Evolutionary conservation across 2,113 vertebrate genomes (phyloP).

Genomic region (Sinocyclocheilus anophthalmus): DNA sequence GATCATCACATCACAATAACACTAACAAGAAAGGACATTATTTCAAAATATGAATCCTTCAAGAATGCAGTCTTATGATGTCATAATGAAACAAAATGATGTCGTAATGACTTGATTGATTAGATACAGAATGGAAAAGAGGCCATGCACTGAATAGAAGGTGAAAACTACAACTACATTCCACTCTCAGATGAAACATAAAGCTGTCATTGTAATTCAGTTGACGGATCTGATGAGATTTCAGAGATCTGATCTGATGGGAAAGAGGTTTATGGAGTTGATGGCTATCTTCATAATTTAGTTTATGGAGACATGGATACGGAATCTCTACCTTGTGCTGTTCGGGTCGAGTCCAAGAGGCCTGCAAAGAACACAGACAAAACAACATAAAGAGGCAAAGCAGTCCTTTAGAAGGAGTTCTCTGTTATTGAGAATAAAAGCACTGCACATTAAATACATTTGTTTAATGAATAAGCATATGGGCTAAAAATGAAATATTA

Average conservation of each 20-base stretch:
- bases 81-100: background rate
- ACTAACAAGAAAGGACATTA: background rate
- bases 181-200: background rate
- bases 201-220: background rate
- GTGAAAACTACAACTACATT: constrained; percentile 16
- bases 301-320: constrained; percentile 48
- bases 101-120: background rate
- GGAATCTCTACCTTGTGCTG: constrained; percentile 95
- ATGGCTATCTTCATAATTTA: constrained; percentile 10
- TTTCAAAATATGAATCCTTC: background rate
- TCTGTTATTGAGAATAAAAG: constrained; percentile 47
- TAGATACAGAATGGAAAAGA: constrained; percentile 30
- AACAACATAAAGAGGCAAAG: constrained; percentile 80
- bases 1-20: background rate
- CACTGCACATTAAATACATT: constrained; percentile 32
- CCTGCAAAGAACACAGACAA: constrained; percentile 96
- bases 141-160: constrained; percentile 19
- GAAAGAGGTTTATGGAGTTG: background rate
- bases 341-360: constrained; percentile 98
- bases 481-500: constrained; percentile 11
- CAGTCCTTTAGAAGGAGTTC: constrained; percentile 72
- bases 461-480: constrained; percentile 48
- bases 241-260: constrained; percentile 7
- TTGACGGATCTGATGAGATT: constrained; percentile 28
- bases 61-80: background rate